Evolutionary conservation across 2,888 invertebrate genomes (phyloP).

Genomic region (Mythimna ferrago): DNA sequence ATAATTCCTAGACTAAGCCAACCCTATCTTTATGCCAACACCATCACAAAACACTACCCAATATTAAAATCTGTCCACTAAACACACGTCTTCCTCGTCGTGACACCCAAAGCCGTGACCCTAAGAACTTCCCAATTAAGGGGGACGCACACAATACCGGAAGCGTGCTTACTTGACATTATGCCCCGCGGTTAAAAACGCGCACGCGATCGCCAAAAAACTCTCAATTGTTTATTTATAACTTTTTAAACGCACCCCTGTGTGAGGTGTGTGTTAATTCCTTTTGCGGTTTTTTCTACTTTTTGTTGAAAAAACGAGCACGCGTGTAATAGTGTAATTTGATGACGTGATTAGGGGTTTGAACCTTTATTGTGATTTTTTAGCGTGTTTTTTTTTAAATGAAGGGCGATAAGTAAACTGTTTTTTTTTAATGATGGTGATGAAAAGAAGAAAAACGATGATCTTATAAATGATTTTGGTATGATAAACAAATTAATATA

Average conservation of each 20-base stretch:
- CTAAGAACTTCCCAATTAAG: slow-evolving; percentile 66
- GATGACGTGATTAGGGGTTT: slow-evolving; percentile 65
- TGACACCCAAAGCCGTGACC: slow-evolving; percentile 50
- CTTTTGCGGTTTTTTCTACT: slow-evolving; percentile 52
- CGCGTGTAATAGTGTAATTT: slow-evolving; percentile 66
- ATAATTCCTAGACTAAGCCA: neutral
- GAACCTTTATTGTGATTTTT: slow-evolving; percentile 37
- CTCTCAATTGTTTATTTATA: slow-evolving; percentile 81
- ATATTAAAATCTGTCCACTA: slow-evolving; percentile 16
- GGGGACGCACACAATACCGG: slow-evolving; percentile 80
- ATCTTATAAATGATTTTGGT: no score
- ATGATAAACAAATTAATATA: no score
- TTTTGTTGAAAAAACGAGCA: slow-evolving; percentile 60
- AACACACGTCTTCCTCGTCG: slow-evolving; percentile 18
- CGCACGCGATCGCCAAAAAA: slow-evolving; percentile 86
- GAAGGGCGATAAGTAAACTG: neutral
- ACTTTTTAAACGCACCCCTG: slow-evolving; percentile 80
- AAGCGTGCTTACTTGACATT: slow-evolving; percentile 81
- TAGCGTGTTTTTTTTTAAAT: slow-evolving; percentile 13
- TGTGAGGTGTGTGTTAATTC: slow-evolving; percentile 30
- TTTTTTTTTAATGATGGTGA: neutral
- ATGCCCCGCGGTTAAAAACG: slow-evolving; percentile 75
- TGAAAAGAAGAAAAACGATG: neutral
- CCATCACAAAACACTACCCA: neutral
- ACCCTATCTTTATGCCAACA: neutral